Conservation (phyloP, 2,113 vertebrate species). For the Chaetorhynchus papuensis region DNA sequence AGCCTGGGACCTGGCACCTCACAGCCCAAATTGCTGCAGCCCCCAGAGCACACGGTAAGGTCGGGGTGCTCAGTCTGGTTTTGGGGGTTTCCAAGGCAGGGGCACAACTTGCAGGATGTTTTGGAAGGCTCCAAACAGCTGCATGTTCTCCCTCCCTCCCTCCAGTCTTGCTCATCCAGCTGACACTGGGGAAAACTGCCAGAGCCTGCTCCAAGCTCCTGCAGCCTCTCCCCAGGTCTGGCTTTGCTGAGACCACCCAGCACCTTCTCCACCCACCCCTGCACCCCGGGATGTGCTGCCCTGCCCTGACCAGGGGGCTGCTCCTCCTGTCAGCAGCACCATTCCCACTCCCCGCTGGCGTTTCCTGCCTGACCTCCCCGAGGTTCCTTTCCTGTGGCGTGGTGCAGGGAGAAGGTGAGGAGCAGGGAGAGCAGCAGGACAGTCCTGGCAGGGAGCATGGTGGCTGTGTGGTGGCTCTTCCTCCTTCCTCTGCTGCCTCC, state of each 20-base stretch:
- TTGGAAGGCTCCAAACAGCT: background rate
- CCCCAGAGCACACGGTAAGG: rapidly evolving
- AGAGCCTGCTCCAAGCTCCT: background rate
- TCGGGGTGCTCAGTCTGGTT: rapidly evolving
- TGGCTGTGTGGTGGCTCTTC: background rate
- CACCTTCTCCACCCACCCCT: background rate
- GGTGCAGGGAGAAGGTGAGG: background rate
- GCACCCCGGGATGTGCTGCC: rapidly evolving
- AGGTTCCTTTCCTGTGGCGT: background rate
- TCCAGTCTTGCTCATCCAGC: background rate
- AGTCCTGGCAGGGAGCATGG: background rate
- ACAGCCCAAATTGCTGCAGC: rapidly evolving
- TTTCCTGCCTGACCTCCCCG: background rate
- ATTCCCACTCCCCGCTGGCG: rapidly evolving
- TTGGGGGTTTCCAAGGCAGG: background rate
- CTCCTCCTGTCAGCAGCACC: background rate
- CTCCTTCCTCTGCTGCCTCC: background rate
- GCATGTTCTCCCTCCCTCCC: background rate
- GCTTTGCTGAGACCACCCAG: background rate
- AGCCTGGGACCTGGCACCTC: background rate
- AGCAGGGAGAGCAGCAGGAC: background rate
- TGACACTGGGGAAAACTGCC: background rate
- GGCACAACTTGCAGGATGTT: background rate
- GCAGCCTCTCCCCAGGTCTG: background rate
- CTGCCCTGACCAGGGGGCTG: background rate